Conservation (phyloP, 2,113 vertebrate genomes). For the Sterna hirundo region DNA sequence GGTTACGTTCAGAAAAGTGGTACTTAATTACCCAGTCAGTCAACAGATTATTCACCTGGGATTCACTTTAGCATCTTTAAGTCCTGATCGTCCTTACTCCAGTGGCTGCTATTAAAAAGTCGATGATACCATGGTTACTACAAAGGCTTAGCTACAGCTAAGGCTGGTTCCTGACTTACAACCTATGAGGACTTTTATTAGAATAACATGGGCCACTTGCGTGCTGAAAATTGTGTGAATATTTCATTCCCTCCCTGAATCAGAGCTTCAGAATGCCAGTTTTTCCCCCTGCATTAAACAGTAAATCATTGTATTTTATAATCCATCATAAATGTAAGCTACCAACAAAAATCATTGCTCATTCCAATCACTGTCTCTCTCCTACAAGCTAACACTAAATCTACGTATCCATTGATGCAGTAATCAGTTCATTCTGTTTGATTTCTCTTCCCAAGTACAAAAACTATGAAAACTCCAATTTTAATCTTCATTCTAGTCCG, state of each 20-base stretch:
- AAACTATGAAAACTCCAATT: not conserved
- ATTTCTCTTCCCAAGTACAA: not conserved
- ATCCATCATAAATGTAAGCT: not conserved
- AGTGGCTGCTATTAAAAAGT: not conserved
- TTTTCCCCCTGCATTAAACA: not conserved
- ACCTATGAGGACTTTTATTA: not conserved
- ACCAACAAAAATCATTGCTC: not conserved
- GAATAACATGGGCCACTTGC: not conserved
- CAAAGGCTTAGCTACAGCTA: not conserved
- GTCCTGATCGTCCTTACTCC: not conserved
- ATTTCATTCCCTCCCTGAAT: not conserved
- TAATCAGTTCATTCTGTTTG: constrained; percentile 24
- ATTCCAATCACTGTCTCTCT: not conserved
- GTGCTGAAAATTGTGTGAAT: not conserved
- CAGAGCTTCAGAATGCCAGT: not conserved
- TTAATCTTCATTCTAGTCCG: not conserved
- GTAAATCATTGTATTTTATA: constrained; percentile 26
- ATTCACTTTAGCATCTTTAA: not conserved
- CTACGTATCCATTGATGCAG: not conserved
- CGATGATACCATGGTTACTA: not conserved
- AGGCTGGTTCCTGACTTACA: not conserved
- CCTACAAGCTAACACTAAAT: not conserved
- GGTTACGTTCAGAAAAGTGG: not conserved
- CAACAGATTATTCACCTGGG: not conserved
- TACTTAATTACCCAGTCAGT: not conserved